A percentile compares a stretch with the other conserved stretches of the same genome.
Conservation (phyloP, 2,888 invertebrate genomes). For the Piscicola geometra region DNA sequence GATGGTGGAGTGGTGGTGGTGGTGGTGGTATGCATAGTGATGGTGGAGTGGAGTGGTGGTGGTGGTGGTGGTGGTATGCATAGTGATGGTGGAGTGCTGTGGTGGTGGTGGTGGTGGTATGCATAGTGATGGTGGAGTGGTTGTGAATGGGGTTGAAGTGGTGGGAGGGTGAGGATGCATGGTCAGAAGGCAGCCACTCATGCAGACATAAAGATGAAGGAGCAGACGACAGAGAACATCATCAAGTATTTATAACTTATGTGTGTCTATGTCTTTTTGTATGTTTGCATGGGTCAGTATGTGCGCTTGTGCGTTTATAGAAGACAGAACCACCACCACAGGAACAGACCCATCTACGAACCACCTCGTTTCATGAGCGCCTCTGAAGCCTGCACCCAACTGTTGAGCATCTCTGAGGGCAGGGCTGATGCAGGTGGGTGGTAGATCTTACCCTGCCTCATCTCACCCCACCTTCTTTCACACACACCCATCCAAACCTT, state of each 20-base stretch:
- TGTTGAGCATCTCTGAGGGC: slow-evolving; percentile 68
- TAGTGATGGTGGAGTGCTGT: too few species aligned
- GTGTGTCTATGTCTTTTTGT: too few species aligned
- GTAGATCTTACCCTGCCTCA: background rate
- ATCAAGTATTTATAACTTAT: slow-evolving; percentile 59
- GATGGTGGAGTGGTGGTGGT: too few species aligned
- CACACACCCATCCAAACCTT: background rate
- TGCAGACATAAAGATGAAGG: slow-evolving; percentile 94
- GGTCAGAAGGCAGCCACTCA: slow-evolving; percentile 36
- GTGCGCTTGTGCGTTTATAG: background rate
- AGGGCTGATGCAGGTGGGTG: slow-evolving; percentile 33
- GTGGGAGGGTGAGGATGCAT: too few species aligned
- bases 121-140: background rate
- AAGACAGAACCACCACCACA: slow-evolving; percentile 45
- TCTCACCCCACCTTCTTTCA: background rate
- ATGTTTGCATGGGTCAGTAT: background rate
- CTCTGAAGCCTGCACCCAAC: slow-evolving; percentile 76
- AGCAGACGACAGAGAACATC: slow-evolving; percentile 87
- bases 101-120: too few species aligned
- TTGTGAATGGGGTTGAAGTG: background rate
- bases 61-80: too few species aligned
- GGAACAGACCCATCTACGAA: slow-evolving; percentile 81
- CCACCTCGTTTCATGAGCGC: slow-evolving; percentile 89
- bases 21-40: too few species aligned
- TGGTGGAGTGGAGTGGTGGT: too few species aligned